These are phyloP conservation scores for Morinoia aosen DNA, from an alignment of 2,888 invertebrate species.

Conservation along the genomic window DNA sequence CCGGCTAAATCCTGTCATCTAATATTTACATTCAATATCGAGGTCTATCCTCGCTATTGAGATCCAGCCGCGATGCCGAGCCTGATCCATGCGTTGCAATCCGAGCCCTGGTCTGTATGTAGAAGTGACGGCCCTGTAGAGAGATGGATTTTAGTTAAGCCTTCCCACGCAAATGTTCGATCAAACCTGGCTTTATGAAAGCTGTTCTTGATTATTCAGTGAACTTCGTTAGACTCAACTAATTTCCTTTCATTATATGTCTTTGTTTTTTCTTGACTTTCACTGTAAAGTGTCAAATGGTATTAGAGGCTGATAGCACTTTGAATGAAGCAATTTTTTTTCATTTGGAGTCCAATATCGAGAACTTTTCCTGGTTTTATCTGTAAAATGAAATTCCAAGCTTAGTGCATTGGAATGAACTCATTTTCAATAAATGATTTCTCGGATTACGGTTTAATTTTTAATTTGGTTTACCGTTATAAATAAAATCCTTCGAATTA, in stretches of 20 bases:
- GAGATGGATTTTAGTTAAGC: neutral
- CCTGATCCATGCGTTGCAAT: neutral
- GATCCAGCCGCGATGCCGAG: neutral
- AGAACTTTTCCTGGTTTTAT: neutral
- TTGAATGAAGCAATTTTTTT: neutral
- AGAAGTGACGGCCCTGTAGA: neutral
- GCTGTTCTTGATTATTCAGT: neutral
- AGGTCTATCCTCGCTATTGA: conserved; percentile 27
- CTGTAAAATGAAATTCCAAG: neutral
- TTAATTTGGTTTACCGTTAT: neutral
- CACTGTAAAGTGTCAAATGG: neutral
- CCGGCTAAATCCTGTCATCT: conserved; percentile 41
- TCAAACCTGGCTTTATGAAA: neutral
- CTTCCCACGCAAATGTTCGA: neutral
- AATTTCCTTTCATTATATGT: neutral
- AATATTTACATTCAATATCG: conserved; percentile 50
- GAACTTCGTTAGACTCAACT: neutral
- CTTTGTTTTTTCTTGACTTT: neutral
- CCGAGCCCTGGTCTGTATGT: neutral
- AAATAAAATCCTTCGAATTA: neutral
- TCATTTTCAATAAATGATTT: neutral
- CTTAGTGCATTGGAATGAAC: neutral
- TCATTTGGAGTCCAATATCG: neutral
- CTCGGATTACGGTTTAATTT: neutral
- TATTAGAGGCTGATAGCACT: neutral